Percentiles rank a stretch among this genome's conserved stretches.
phyloP scores from a whole-genome alignment of 1,140 invertebrate genomes.

The Daktulosphaira vitifoliae region DNA sequence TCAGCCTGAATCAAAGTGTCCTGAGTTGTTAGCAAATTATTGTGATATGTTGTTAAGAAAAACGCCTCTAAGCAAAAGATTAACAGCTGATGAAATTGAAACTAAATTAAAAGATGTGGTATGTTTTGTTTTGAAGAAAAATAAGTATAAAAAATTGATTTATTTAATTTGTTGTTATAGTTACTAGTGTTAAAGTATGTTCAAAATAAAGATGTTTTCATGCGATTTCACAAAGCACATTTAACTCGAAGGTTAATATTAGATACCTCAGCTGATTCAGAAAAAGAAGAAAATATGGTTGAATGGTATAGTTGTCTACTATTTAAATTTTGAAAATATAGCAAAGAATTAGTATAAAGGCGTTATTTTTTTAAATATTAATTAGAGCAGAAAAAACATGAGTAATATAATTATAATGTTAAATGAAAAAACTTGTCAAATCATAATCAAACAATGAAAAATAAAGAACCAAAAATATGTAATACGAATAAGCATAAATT shows the following conservation, averaged over 20 bases:
- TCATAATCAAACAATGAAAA: no score
- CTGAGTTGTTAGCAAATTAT: constrained; percentile 97
- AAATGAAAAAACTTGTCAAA: no score
- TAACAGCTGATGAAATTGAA: constrained; percentile 97
- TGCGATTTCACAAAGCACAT: constrained; percentile 98
- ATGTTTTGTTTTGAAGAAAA: no score
- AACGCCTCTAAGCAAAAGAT: constrained; percentile 89
- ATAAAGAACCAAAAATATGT: no score
- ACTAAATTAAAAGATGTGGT: constrained; percentile 82
- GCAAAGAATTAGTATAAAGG: no score
- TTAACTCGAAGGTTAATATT: constrained; percentile 89
- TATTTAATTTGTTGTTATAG: constrained; percentile 45
- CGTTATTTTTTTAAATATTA: no score
- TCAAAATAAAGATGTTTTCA: constrained; percentile 99
- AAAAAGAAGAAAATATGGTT: constrained; percentile 99
- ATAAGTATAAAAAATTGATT: background rate
- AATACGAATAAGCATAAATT: no score
- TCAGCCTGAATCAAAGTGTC: constrained; percentile 91
- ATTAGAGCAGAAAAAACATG: no score
- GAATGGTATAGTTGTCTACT: constrained; percentile 60
- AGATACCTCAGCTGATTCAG: constrained; percentile 94
- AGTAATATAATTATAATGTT: no score
- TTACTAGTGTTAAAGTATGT: constrained; percentile 97
- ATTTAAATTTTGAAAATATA: no score
- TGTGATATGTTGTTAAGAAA: constrained; percentile 98